These are phyloP conservation scores for Rhagonycha fulva DNA, from an alignment of 2,888 invertebrate species.

Conservation along the genomic window DNA sequence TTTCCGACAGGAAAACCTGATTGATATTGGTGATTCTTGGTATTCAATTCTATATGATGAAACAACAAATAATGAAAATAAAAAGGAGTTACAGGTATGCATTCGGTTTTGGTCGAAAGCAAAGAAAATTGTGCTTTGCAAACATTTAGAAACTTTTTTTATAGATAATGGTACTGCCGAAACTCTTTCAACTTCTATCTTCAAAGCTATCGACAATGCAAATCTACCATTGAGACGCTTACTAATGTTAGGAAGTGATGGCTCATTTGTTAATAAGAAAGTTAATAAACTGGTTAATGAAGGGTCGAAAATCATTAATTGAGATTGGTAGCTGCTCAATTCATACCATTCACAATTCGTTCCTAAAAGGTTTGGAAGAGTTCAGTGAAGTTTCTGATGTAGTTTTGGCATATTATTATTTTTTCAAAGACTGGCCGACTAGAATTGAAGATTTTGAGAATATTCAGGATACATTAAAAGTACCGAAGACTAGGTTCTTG, in stretches of 20 bases:
- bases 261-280: neutral
- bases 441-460: neutral
- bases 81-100: neutral
- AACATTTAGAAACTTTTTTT: neutral
- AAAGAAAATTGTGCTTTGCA: neutral
- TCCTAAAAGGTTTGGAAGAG: neutral
- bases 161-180: neutral
- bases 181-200: neutral
- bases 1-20: neutral
- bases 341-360: neutral
- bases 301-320: neutral
- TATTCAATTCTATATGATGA: neutral
- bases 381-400: neutral
- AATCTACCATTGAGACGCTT: neutral
- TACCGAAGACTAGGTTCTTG: neutral
- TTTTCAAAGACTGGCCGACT: neutral
- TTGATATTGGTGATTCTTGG: neutral
- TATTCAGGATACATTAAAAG: neutral
- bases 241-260: neutral
- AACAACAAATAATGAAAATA: neutral
- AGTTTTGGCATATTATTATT: neutral
- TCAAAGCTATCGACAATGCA: neutral
- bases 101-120: neutral
- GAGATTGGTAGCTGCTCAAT: neutral
- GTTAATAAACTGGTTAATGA: neutral